Evolutionary conservation across 1,140 invertebrate genomes (phyloP).

Genomic region (Aphaenogaster floridana): DNA sequence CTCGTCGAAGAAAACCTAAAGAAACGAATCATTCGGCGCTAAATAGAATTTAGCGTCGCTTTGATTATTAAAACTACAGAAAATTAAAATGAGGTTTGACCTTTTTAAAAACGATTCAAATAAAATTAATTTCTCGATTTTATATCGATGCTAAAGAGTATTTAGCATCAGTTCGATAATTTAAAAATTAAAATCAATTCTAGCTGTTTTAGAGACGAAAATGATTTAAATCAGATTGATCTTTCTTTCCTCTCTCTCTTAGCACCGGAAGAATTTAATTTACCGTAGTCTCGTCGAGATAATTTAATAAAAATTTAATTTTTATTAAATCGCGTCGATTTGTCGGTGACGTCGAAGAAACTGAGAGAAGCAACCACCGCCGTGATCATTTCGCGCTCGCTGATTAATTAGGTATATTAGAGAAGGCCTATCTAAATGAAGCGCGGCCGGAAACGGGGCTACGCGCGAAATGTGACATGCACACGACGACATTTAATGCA

Average conservation of each 20-base stretch:
- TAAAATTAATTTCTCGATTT: neutral
- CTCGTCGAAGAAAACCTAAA: neutral
- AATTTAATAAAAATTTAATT: conserved; percentile 9
- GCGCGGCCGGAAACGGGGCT: conserved; percentile 66
- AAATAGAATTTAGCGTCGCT: neutral
- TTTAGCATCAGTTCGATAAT: neutral
- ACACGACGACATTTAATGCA: conserved; percentile 74
- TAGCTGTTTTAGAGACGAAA: neutral
- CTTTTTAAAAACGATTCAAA: neutral
- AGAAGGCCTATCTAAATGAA: conserved; percentile 79
- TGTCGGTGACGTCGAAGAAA: neutral
- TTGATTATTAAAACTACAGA: no score
- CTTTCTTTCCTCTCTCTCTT: neutral
- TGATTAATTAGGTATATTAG: conserved; percentile 62
- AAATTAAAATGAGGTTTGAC: neutral
- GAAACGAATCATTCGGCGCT: neutral
- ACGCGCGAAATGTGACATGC: conserved; percentile 76
- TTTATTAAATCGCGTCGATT: neutral
- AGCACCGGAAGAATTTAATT: neutral
- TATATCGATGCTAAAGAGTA: neutral
- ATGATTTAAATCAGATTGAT: neutral
- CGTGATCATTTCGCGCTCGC: neutral
- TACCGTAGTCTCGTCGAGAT: neutral
- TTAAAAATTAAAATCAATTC: conserved; percentile 6
- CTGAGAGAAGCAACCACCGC: conserved; percentile 16